Base-by-base conservation (phyloP, 1,140 invertebrate species). In the Musca domestica region DNA sequence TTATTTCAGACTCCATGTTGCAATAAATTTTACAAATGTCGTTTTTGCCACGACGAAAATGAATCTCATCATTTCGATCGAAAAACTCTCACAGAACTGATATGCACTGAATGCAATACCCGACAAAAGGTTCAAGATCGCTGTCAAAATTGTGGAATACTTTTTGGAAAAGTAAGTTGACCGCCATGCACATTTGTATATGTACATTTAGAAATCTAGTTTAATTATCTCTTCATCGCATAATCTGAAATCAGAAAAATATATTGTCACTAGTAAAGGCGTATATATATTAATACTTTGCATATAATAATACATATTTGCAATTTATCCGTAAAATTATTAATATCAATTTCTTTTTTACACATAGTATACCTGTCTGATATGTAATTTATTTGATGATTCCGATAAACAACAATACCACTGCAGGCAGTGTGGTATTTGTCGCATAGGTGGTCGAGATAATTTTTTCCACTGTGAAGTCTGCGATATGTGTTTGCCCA, bases 381-480 rank as follows among this genome's bases (percentile, higher is more conserved):
- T 93, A 66, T 96, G 94, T 82, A 92, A 92, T 81, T 83, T 96
- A n/a, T 95, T 92, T 80, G 93, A 95, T 76, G 92, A 95, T 76
- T 89, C 92, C 67, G 92, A 95, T 72, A 94, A 93, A 77, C 86
- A 89, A 74, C 93, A 95, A 81, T 96, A 93, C 83, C 94, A 96
- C 75, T 96, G 94, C 74, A 88, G 91, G 69, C 90, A 89, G 2
- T 96, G 94, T 83, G 93, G 93, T 0, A 92, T 96, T 69, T 96
- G 94, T 75, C 87, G 94, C 51, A 88, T 95, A 69, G 94, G 93
- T 2, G 93, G 93, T 1, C 83, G 89, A 20, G 91, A 94, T 68
- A 88, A 91, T 71, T 95, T 92, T 83, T 95, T 94, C 80, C 94
- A 95, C 81, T 95, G 94, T 80, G 86, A 88, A 72, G 89, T 88